Base-by-base conservation (phyloP, 2,113 vertebrate species). In the Irena cyanogastra region DNA sequence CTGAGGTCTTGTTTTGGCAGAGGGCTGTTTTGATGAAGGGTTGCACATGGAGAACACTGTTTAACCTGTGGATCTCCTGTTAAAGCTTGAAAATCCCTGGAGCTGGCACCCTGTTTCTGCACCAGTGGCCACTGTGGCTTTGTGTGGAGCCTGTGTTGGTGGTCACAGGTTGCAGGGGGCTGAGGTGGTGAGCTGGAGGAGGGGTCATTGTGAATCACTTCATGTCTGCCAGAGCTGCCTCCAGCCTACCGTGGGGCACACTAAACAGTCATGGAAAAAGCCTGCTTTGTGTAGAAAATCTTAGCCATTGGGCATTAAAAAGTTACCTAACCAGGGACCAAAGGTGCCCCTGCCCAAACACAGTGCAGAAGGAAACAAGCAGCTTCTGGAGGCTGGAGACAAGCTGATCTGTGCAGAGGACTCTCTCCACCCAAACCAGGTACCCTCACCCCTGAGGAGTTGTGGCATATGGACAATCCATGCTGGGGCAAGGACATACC, bases 1-100 rank as follows among this genome's bases (percentile, higher is more conserved):
- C 21, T 17, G 24, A 47, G 23, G 12, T 87, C 20, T 83, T 4
- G 1, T 79, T 86, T 54, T 60, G 57, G 18, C 52, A 79, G 44
- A 63, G 16, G 9, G 21, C 39, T 71, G 13, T 68, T 83, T 31
- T 44, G 70, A 71, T 33, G 21, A 15, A 3, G 4, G 18, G 16
- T 27, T 1, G 1, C 15, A 69, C 22, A 18, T 1, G 3, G 27
- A 81, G 7, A 2, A 0, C 31, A 1, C 49, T 13, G 11, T 87
- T 57, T 59, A 37, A 44, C 5, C 20, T 11, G 8, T 74, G 31
- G 19, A 41, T 71, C 16, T 66, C 44, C 27, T 39, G 8, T 59
- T 70, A 50, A 59, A 78, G 12, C 15, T 12, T 13, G 10, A 10
- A 77, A 13, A 49, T 7, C 19, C 44, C 5, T 6, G 19, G 53